These are phyloP conservation scores for Hyphantria cunea DNA, from an alignment of 1,140 invertebrate species.

Conservation along the genomic window DNA sequence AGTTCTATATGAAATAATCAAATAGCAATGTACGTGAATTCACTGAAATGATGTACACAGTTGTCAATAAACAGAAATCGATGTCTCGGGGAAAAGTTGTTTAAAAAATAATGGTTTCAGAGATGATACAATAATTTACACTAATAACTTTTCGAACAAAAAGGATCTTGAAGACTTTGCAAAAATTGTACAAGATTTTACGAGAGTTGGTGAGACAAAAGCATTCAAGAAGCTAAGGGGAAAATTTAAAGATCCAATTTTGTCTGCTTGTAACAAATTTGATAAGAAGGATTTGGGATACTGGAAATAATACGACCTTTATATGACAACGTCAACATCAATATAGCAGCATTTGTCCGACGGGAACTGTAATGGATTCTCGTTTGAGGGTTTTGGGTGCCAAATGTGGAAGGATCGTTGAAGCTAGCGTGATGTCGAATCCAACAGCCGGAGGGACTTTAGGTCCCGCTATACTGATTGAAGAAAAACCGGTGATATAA, in stretches of 20 bases:
- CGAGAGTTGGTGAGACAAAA: slow-evolving; percentile 7
- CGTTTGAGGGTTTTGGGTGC: slow-evolving; percentile 19
- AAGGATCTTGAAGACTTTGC: slow-evolving; percentile 8
- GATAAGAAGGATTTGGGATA: slow-evolving; percentile 17
- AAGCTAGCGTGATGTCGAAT: slow-evolving; percentile 37
- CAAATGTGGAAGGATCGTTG: slow-evolving; percentile 36
- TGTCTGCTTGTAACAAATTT: neutral
- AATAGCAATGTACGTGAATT: slow-evolving; percentile 1
- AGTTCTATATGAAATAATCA: slow-evolving; percentile 2
- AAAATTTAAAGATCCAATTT: slow-evolving; percentile 17
- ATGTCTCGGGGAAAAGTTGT: slow-evolving; percentile 6
- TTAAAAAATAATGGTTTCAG: slow-evolving; percentile 1
- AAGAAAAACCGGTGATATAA: slow-evolving; percentile 41
- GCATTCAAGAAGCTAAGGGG: slow-evolving; percentile 33
- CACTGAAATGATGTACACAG: slow-evolving; percentile 10
- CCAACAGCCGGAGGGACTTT: slow-evolving; percentile 8
- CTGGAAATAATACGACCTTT: slow-evolving; percentile 36
- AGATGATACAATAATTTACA: slow-evolving; percentile 3
- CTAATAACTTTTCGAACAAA: slow-evolving; percentile 1
- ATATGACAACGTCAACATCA: no score
- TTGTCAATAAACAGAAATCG: slow-evolving; percentile 1
- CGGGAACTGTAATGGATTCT: slow-evolving; percentile 28
- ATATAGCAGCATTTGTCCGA: slow-evolving; percentile 28
- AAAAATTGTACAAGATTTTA: slow-evolving; percentile 4
- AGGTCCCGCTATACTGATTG: slow-evolving; percentile 30